Evolutionary conservation across 2,888 invertebrate species (phyloP).

Genomic region (Parnassius smintheus): DNA sequence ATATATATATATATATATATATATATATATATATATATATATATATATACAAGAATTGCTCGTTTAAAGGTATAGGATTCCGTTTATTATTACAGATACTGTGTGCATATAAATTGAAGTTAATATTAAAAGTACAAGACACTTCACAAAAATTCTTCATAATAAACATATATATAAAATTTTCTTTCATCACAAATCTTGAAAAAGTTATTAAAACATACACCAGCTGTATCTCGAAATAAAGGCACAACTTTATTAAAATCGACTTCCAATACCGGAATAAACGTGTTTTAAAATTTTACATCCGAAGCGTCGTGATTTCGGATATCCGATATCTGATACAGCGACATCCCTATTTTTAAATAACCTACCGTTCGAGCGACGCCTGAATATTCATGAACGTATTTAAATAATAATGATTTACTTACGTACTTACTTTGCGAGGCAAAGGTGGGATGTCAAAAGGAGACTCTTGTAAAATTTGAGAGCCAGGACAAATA

Average conservation of each 20-base stretch:
- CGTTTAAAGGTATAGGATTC: no score
- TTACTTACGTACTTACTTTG: slow-evolving; percentile 19
- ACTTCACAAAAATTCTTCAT: no score
- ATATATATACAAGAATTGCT: no score
- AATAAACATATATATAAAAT: no score
- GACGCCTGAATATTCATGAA: slow-evolving; percentile 37
- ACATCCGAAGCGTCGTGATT: not conserved
- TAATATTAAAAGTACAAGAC: no score
- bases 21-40: no score
- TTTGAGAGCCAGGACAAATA: slow-evolving; percentile 11
- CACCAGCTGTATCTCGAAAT: no score
- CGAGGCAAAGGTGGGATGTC: slow-evolving; percentile 5
- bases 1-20: no score
- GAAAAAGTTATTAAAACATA: no score
- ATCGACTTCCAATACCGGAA: not conserved
- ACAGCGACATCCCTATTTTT: slow-evolving; percentile 21
- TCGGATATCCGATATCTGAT: slow-evolving; percentile 14
- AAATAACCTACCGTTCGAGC: slow-evolving; percentile 11
- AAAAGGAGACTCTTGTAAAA: slow-evolving; percentile 17
- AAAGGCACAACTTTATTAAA: not conserved
- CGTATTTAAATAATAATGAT: slow-evolving; percentile 40
- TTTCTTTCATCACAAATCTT: no score
- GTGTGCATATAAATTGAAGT: no score
- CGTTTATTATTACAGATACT: no score
- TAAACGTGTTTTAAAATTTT: slow-evolving; percentile 2